phyloP scores from a whole-genome alignment of 1,140 invertebrate genomes.

The Caenorhabditis tropicalis region DNA sequence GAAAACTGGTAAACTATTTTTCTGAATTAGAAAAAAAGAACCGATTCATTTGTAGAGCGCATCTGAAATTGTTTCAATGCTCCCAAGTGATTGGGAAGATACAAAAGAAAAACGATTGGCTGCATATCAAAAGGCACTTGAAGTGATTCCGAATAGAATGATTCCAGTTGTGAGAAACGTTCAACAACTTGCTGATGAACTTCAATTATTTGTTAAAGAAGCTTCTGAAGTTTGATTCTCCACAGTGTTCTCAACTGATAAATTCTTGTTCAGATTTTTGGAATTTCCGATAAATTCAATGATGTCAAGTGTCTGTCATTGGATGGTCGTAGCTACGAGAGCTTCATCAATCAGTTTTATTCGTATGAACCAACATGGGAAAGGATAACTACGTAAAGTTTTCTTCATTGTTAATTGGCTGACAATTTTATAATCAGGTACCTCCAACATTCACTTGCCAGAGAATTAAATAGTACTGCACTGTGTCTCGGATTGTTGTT shows the following conservation, averaged over 20 bases:
- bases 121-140: conserved; percentile 41
- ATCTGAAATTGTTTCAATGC: conserved; percentile 51
- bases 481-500: conserved; percentile 17
- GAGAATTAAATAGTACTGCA: conserved; percentile 47
- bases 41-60: neutral
- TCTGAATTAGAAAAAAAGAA: neutral
- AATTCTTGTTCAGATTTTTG: conserved; percentile 9
- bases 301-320: conserved; percentile 19
- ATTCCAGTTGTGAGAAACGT: conserved; percentile 48
- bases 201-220: conserved; percentile 33
- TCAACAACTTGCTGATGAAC: conserved; percentile 36
- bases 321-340: conserved; percentile 14
- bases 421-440: neutral
- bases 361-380: conserved; percentile 45
- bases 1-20: conserved; percentile 32
- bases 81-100: conserved; percentile 61
- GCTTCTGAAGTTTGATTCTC: conserved; percentile 6
- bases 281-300: neutral
- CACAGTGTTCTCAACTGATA: neutral
- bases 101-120: conserved; percentile 58
- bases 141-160: conserved; percentile 44
- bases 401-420: neutral
- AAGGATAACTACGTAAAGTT: conserved; percentile 20
- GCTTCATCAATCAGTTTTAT: conserved; percentile 28
- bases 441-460: conserved; percentile 15